Percentiles rank a stretch among this genome's conserved stretches.
These are phyloP conservation scores for Masnerella sp. DNA, from an alignment of 2,888 invertebrate species.

Conservation along the genomic window DNA sequence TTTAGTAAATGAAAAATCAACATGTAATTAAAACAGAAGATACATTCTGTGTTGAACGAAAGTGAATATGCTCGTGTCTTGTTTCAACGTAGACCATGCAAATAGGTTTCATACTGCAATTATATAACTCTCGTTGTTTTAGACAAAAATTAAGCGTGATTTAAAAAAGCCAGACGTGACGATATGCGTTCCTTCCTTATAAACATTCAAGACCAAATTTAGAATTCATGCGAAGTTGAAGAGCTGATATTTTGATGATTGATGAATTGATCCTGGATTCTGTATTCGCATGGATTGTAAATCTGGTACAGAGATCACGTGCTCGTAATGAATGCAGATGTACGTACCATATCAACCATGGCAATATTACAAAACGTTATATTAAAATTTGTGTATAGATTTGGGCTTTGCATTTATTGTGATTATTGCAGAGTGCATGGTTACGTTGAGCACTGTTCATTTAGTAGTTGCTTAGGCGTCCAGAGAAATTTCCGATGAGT, in stretches of 20 bases:
- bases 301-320: slow-evolving; percentile 6
- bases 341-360: slow-evolving; percentile 50
- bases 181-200: not conserved
- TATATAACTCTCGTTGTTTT: not conserved
- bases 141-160: slow-evolving; percentile 36
- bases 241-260: not conserved
- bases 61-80: slow-evolving; percentile 5
- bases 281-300: slow-evolving; percentile 22
- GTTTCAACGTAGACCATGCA: slow-evolving; percentile 7
- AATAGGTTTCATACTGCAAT: not conserved
- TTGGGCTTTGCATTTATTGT: slow-evolving; percentile 8
- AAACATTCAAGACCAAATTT: slow-evolving; percentile 13
- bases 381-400: slow-evolving; percentile 27
- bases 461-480: slow-evolving; percentile 64
- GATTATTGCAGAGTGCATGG: slow-evolving; percentile 42
- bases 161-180: slow-evolving; percentile 31
- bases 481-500: slow-evolving; percentile 73
- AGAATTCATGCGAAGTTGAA: slow-evolving; percentile 8
- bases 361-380: slow-evolving; percentile 52
- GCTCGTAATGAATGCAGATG: slow-evolving; percentile 45
- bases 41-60: slow-evolving; percentile 60
- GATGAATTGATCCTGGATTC: not conserved
- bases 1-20: slow-evolving; percentile 65
- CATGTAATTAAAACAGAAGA: slow-evolving; percentile 69
- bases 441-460: slow-evolving; percentile 47